phyloP scores from a whole-genome alignment of 2,797 vertebrate species.

The Amblyraja radiata region DNA sequence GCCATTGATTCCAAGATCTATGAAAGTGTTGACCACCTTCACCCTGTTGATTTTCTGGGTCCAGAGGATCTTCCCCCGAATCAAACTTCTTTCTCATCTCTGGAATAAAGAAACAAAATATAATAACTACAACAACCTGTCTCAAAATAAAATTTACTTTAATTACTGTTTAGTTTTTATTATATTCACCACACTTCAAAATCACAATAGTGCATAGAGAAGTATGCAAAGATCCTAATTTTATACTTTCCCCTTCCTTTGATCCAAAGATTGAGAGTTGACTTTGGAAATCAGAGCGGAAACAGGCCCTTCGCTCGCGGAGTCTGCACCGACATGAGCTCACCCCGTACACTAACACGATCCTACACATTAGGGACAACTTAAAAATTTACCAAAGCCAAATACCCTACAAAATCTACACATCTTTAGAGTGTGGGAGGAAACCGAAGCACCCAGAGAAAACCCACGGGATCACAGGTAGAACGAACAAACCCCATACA shows the following conservation, averaged over 20 bases:
- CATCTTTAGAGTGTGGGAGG: too few relatives aligned
- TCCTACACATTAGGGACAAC: too few relatives aligned
- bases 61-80: constrained; percentile 87
- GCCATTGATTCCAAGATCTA: constrained; percentile 76
- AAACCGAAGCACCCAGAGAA: too few relatives aligned
- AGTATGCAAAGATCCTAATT: not conserved
- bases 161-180: not conserved
- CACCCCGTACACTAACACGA: too few relatives aligned
- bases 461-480: not conserved
- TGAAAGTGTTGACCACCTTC: constrained; percentile 73
- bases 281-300: too few relatives aligned
- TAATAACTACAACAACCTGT: not conserved
- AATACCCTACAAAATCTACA: too few relatives aligned
- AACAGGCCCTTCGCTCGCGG: too few relatives aligned
- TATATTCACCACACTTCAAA: not conserved
- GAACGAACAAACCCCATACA: not conserved
- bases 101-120: constrained; percentile 45
- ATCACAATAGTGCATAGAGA: not conserved
- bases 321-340: too few relatives aligned
- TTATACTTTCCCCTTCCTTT: not conserved
- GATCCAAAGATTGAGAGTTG: too few relatives aligned
- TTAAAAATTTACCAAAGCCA: too few relatives aligned
- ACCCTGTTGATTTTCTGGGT: constrained; percentile 86
- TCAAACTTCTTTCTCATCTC: constrained; percentile 93
- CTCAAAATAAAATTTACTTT: not conserved